These are phyloP conservation scores for Tympanoctomys barrerae DNA, from an alignment of 2,797 vertebrate genomes.

Conservation along the genomic window DNA sequence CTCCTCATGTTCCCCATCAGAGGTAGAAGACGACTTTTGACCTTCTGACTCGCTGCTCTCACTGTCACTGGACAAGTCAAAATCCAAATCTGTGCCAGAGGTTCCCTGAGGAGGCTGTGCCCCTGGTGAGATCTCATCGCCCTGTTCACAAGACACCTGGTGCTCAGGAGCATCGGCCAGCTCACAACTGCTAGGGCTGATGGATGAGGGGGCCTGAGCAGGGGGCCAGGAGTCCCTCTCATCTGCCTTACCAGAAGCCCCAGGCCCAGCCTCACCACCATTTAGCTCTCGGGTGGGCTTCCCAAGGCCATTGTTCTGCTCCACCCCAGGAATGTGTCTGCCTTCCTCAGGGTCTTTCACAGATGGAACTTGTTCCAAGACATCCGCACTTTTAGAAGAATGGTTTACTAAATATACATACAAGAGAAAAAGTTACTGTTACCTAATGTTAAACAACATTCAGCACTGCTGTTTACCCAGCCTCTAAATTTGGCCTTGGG, in stretches of 20 bases:
- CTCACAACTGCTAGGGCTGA: conserved; percentile 76
- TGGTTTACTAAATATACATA: conserved; percentile 86
- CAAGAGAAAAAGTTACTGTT: neutral
- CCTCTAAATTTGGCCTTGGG: neutral
- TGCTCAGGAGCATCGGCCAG: neutral
- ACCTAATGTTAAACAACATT: neutral
- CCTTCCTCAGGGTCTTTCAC: conserved; percentile 83
- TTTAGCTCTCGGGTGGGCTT: conserved; percentile 89
- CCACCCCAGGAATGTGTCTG: conserved; percentile 75
- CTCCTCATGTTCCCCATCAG: conserved; percentile 83
- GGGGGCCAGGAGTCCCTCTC: conserved; percentile 75
- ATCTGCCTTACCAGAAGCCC: conserved; percentile 84
- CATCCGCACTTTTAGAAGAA: conserved; percentile 86
- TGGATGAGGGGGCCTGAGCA: conserved; percentile 58
- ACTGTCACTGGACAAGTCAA: conserved; percentile 96
- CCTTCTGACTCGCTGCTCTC: conserved; percentile 89
- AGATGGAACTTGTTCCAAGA: conserved; percentile 82
- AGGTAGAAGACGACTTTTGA: conserved; percentile 84
- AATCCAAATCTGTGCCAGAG: conserved; percentile 91
- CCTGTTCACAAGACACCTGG: conserved; percentile 76
- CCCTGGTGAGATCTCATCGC: conserved; percentile 76
- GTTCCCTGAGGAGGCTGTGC: conserved; percentile 75
- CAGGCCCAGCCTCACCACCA: conserved; percentile 79
- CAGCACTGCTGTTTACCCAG: accelerated
- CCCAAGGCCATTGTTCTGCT: conserved; percentile 93